Conservation (phyloP, 2,797 vertebrate species). For the Typhlichthys eigenmanni region DNA sequence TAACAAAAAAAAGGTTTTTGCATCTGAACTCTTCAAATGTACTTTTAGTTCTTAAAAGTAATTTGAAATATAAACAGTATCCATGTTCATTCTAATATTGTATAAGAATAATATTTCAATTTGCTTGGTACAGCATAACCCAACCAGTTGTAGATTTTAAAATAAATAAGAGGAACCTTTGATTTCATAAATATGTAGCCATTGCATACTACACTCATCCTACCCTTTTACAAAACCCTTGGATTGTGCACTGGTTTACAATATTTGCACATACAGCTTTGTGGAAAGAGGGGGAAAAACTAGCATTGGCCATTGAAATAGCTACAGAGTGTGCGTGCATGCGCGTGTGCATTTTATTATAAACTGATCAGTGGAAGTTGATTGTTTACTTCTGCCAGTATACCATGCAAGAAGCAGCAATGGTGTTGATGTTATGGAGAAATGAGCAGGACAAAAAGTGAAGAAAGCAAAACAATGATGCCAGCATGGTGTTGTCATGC, state of each 20-base stretch:
- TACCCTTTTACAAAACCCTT: too few species aligned
- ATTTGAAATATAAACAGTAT: too few species aligned
- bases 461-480: constrained; percentile 63
- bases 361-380: constrained; percentile 11
- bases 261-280: background rate
- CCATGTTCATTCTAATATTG: too few species aligned
- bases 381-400: constrained; percentile 17
- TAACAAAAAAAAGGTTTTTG: too few species aligned
- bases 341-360: constrained; percentile 12
- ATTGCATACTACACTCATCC: too few species aligned
- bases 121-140: background rate
- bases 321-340: background rate
- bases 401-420: constrained; percentile 47
- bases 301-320: background rate
- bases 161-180: too few species aligned
- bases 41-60: too few species aligned
- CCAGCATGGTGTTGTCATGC: constrained; percentile 67
- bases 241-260: too few species aligned
- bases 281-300: background rate
- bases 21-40: too few species aligned
- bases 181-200: too few species aligned
- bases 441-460: constrained; percentile 15
- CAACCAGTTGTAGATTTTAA: too few species aligned
- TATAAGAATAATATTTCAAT: background rate
- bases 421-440: constrained; percentile 42